Evolutionary conservation across 2,113 vertebrate genomes (phyloP).

Genomic region (Carettochelys insculpta): DNA sequence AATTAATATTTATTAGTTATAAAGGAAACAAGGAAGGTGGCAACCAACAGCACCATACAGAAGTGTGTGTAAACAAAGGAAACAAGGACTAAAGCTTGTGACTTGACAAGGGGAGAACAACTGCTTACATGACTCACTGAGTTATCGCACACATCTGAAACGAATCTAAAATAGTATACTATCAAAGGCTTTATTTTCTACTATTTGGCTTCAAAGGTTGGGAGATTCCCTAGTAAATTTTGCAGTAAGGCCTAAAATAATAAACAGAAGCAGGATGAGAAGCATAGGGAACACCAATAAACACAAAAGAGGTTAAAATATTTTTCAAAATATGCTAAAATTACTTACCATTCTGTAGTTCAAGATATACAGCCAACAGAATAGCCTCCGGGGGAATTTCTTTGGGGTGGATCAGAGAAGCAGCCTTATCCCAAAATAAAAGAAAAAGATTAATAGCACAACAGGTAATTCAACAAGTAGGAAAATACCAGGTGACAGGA

Average conservation of each 20-base stretch:
- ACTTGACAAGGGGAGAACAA: background rate
- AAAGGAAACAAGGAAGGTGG: background rate
- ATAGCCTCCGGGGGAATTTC: slow-evolving; percentile 98
- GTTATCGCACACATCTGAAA: background rate
- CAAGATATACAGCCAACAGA: slow-evolving; percentile 93
- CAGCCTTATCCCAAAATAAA: slow-evolving; percentile 81
- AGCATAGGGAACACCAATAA: background rate
- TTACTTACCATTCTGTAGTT: slow-evolving; percentile 92
- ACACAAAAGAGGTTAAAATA: background rate
- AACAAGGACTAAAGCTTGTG: background rate
- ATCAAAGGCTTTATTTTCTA: background rate
- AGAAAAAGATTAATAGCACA: background rate
- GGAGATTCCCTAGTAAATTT: background rate
- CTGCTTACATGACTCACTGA: too few relatives aligned
- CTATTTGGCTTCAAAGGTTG: background rate
- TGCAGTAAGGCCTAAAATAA: background rate
- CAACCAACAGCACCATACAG: background rate
- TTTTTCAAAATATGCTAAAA: background rate
- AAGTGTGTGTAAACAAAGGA: background rate
- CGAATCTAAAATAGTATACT: background rate
- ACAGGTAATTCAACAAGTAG: background rate
- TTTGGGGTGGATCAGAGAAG: slow-evolving; percentile 92
- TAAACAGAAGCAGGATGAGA: background rate
- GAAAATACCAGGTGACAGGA: background rate
- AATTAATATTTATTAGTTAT: background rate